These are phyloP conservation scores for Chloroceryle inda DNA, from an alignment of 2,797 vertebrate species.

Conservation along the genomic window DNA sequence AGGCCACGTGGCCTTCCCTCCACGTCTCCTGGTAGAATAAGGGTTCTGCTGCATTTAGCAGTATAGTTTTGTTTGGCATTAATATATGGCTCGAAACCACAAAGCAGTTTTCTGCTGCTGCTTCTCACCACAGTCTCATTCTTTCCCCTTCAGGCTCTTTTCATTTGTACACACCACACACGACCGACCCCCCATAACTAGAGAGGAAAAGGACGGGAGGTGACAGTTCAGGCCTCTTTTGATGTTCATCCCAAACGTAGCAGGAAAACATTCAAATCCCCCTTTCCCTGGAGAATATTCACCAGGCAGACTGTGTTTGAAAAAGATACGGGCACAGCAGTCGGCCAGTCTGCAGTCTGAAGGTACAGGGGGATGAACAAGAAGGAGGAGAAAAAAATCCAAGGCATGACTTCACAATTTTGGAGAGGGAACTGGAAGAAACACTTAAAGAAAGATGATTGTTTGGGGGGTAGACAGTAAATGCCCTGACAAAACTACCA, in stretches of 20 bases:
- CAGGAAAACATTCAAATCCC: background rate
- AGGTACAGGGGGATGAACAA: background rate
- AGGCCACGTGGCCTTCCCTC: background rate
- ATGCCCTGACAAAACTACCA: background rate
- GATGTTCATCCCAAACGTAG: background rate
- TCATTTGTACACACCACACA: background rate
- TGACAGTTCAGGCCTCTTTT: background rate
- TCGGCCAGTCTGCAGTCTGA: background rate
- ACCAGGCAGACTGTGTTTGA: background rate
- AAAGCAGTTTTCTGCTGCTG: background rate
- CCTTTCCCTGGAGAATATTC: constrained; percentile 11
- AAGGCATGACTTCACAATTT: background rate
- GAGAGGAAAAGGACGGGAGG: constrained; percentile 43
- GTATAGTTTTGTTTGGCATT: constrained; percentile 6
- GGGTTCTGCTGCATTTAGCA: constrained; percentile 5
- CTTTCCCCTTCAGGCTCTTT: background rate
- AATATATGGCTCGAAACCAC: background rate
- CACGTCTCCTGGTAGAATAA: background rate
- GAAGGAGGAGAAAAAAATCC: background rate
- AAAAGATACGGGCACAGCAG: background rate
- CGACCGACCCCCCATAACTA: background rate
- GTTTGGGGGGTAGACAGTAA: background rate
- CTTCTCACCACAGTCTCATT: constrained; percentile 7
- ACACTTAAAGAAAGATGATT: background rate
- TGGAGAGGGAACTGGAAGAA: background rate